Percentiles rank a stretch among this genome's conserved stretches.
Conservation (phyloP, 2,797 vertebrate genomes). For the Tympanoctomys barrerae region DNA sequence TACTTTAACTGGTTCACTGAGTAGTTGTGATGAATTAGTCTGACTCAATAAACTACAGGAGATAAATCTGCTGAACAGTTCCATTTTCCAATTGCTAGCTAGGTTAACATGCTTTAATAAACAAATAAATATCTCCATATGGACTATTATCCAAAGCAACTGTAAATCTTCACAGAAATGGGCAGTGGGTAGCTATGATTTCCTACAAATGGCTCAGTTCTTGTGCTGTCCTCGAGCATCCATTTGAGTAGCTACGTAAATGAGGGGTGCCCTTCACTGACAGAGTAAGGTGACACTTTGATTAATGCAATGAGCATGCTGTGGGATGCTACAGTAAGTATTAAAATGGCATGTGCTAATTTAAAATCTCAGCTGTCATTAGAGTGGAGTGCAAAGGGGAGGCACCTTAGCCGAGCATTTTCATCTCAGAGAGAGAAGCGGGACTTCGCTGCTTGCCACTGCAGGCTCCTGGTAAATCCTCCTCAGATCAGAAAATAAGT, state of each 20-base stretch:
- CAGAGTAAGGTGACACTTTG: slow-evolving; percentile 60
- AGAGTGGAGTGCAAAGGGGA: slow-evolving; percentile 32
- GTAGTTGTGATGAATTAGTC: slow-evolving; percentile 40
- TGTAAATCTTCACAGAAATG: background rate
- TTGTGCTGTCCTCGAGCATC: background rate
- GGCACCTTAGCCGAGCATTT: background rate
- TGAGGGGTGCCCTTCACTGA: slow-evolving; percentile 40
- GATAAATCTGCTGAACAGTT: slow-evolving; percentile 45
- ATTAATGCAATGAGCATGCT: slow-evolving; percentile 47
- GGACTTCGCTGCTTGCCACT: background rate
- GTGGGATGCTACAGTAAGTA: background rate
- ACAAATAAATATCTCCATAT: slow-evolving; percentile 46
- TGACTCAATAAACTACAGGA: slow-evolving; percentile 42
- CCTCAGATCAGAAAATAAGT: background rate
- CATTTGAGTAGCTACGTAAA: slow-evolving; percentile 17
- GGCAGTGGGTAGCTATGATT: background rate
- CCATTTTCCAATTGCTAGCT: slow-evolving; percentile 64
- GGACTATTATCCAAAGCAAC: background rate
- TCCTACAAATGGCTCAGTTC: background rate
- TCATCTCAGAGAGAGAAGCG: background rate
- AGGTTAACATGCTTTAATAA: slow-evolving; percentile 58
- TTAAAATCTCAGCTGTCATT: slow-evolving; percentile 63
- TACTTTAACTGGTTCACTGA: slow-evolving; percentile 38
- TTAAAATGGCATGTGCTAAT: slow-evolving; percentile 61
- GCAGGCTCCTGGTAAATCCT: background rate